A percentile compares a stretch with the other conserved stretches of the same genome.
Conservation (phyloP, 1,140 invertebrate genomes). For the Eriocheir sinensis region DNA sequence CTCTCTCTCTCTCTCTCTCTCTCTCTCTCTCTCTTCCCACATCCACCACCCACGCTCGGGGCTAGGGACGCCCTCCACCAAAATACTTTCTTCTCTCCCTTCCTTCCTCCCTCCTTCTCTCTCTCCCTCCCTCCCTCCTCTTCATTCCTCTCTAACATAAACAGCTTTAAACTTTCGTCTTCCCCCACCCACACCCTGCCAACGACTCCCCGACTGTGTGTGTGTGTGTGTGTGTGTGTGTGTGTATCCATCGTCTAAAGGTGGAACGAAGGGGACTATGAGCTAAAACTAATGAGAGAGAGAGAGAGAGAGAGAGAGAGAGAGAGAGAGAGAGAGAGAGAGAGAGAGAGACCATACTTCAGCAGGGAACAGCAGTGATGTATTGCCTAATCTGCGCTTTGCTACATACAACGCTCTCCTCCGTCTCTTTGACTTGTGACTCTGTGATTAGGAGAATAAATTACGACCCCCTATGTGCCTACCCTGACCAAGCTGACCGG, state of each 20-base stretch:
- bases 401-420: too few relatives aligned
- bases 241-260: constrained; percentile 4
- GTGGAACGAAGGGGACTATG: not conserved
- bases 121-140: not conserved
- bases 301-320: not conserved
- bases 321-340: not conserved
- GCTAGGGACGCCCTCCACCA: too few relatives aligned
- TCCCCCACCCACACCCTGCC: not conserved
- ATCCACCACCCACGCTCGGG: too few relatives aligned
- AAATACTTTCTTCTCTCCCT: not conserved
- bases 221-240: constrained; percentile 23
- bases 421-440: too few relatives aligned
- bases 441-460: too few relatives aligned
- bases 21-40: not conserved
- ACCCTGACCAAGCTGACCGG: too few relatives aligned
- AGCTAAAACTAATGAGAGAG: not conserved
- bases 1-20: constrained; percentile 21
- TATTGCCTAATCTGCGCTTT: too few relatives aligned
- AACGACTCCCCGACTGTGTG: not conserved
- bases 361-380: too few relatives aligned
- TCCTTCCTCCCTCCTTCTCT: constrained; percentile 34
- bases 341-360: not conserved
- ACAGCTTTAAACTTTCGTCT: not conserved
- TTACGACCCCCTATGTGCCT: too few relatives aligned
- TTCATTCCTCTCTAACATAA: not conserved